phyloP scores from a whole-genome alignment of 2,113 vertebrate species.

The Entosphenus tridentatus region DNA sequence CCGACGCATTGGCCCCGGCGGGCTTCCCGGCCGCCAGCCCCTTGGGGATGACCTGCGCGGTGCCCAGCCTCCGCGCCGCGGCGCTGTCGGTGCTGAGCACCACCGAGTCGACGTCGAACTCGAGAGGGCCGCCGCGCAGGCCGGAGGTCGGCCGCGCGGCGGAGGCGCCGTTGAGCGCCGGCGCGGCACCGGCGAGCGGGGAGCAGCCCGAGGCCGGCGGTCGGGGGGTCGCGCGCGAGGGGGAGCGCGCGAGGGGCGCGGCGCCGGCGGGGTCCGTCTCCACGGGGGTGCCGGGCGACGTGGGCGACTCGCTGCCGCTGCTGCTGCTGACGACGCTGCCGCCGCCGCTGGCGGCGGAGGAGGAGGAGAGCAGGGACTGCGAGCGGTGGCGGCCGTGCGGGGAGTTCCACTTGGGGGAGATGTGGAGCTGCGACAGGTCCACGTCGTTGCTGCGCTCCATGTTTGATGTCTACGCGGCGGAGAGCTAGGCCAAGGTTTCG shows the following conservation, averaged over 20 bases:
- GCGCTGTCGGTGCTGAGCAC: slow-evolving; percentile 55
- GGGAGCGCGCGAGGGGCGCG: too few species aligned
- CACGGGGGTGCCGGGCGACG: slow-evolving; percentile 44
- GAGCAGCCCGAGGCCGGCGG: too few species aligned
- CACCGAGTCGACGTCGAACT: slow-evolving; percentile 13
- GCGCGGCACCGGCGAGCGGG: too few species aligned
- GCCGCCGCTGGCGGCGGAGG: neutral
- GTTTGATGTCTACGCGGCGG: neutral
- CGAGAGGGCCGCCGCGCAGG: too few species aligned
- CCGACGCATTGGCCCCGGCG: slow-evolving; percentile 13
- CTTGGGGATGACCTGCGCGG: slow-evolving; percentile 64
- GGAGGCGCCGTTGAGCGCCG: too few species aligned
- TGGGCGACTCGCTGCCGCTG: slow-evolving; percentile 43
- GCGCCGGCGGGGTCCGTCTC: too few species aligned
- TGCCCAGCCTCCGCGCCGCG: slow-evolving; percentile 47
- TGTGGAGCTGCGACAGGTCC: slow-evolving; percentile 2
- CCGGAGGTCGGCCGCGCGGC: too few species aligned
- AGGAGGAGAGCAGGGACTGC: neutral
- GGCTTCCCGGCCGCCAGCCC: slow-evolving; percentile 33
- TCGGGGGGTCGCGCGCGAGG: too few species aligned
- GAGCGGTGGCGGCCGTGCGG: neutral
- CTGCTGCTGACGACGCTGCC: slow-evolving; percentile 26
- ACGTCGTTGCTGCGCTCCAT: neutral
- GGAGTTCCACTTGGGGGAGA: neutral
- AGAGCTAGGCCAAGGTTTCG: neutral